Percentiles rank a stretch among this genome's conserved stretches.
Conservation (phyloP, 2,888 invertebrate genomes). For the Drosophila setosimentum region DNA sequence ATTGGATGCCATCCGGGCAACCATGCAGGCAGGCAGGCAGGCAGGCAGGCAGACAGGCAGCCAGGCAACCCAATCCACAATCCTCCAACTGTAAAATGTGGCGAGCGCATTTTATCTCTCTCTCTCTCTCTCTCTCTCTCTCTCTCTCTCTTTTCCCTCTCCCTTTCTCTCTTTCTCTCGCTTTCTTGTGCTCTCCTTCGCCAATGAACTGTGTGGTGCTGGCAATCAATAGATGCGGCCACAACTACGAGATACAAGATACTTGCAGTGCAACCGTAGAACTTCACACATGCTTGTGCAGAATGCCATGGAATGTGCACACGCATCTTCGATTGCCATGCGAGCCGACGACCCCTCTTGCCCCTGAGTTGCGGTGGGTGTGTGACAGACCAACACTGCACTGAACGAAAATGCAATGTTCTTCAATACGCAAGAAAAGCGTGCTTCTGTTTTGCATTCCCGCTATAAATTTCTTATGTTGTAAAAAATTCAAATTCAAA, state of each 20-base stretch:
- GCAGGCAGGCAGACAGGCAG: background rate
- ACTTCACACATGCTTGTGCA: slow-evolving; percentile 71
- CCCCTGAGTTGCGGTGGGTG: slow-evolving; percentile 43
- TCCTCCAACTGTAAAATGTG: slow-evolving; percentile 45
- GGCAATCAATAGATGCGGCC: slow-evolving; percentile 75
- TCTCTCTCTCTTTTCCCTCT: background rate
- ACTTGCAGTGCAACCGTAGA: slow-evolving; percentile 72
- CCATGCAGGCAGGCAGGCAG: background rate
- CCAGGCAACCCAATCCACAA: slow-evolving; percentile 14
- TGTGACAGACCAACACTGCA: slow-evolving; percentile 2
- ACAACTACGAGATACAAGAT: slow-evolving; percentile 76
- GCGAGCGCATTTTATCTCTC: background rate
- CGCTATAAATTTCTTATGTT: background rate
- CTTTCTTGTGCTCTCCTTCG: slow-evolving; percentile 21
- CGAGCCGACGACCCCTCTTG: slow-evolving; percentile 28
- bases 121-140: background rate
- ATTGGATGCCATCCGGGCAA: slow-evolving; percentile 38
- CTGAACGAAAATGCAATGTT: background rate
- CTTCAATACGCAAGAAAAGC: background rate
- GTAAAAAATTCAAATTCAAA: background rate
- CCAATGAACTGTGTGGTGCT: slow-evolving; percentile 73
- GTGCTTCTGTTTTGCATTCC: background rate
- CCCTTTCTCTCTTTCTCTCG: background rate
- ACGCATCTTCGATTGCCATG: slow-evolving; percentile 75
- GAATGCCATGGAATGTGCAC: slow-evolving; percentile 78